phyloP scores from a whole-genome alignment of 2,113 vertebrate species.

The Cromileptes altivelis region DNA sequence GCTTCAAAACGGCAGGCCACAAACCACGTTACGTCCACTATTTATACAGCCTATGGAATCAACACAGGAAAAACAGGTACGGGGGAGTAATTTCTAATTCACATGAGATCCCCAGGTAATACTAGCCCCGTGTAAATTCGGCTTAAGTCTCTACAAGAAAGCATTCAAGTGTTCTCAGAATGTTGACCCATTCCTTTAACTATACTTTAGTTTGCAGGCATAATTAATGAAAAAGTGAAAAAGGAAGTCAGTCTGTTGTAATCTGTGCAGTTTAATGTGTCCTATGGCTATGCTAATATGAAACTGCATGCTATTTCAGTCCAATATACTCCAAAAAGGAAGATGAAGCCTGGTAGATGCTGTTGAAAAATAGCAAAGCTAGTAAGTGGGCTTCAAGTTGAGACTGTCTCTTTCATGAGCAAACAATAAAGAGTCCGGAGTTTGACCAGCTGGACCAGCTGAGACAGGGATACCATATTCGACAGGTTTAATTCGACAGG shows the following conservation, averaged over 20 bases:
- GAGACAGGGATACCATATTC: neutral
- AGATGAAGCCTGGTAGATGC: neutral
- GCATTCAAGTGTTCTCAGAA: neutral
- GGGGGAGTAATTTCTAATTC: too few species aligned
- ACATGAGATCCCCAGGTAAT: too few species aligned
- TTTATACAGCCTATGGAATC: too few species aligned
- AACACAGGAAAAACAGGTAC: too few species aligned
- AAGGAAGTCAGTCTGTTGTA: neutral
- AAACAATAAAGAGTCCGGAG: neutral
- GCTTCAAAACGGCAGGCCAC: too few species aligned
- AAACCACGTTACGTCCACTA: too few species aligned
- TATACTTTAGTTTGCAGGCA: neutral
- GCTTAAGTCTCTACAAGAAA: neutral
- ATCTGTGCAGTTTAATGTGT: neutral
- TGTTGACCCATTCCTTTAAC: neutral
- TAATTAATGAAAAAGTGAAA: neutral
- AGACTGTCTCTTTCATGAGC: neutral
- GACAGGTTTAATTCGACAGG: neutral
- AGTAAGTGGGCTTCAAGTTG: neutral
- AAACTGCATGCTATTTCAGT: neutral
- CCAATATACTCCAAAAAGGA: neutral
- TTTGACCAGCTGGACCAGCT: neutral
- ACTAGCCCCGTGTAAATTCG: too few species aligned
- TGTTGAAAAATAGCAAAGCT: neutral
- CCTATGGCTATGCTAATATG: neutral